Conservation (phyloP, 2,113 vertebrate genomes). For the Myotis davidii region DNA sequence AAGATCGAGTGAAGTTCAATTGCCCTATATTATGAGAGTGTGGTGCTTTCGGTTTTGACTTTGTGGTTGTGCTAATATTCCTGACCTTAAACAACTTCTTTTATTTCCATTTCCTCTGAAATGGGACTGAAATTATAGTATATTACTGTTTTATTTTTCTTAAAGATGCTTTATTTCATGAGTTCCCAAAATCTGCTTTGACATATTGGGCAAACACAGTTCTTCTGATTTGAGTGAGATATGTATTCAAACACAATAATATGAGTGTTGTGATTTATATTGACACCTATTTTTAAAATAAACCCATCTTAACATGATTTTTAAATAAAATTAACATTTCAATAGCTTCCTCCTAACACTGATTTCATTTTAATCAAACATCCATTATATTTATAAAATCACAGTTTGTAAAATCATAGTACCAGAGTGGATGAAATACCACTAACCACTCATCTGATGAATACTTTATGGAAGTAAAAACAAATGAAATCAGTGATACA, state of each 20-base stretch:
- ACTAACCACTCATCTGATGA: background rate
- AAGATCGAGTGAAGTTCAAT: constrained; percentile 56
- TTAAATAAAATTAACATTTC: constrained; percentile 36
- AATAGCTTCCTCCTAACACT: constrained; percentile 3
- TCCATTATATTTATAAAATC: background rate
- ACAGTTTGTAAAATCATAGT: background rate
- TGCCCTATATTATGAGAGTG: background rate
- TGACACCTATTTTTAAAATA: background rate
- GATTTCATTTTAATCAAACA: constrained; percentile 33
- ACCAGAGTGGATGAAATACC: background rate
- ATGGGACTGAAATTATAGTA: background rate
- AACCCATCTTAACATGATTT: background rate
- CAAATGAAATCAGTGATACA: background rate
- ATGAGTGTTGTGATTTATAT: constrained; percentile 36
- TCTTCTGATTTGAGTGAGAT: constrained; percentile 41
- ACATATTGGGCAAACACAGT: background rate
- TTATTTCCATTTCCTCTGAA: background rate
- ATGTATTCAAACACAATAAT: background rate
- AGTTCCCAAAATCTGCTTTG: background rate
- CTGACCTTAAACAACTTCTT: constrained; percentile 3
- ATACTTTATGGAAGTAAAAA: background rate
- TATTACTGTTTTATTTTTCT: background rate
- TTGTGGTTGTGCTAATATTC: background rate
- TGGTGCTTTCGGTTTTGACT: constrained; percentile 43
- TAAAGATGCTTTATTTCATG: background rate